Conservation (phyloP, 2,113 vertebrate species). For the Chaetura pelagica region DNA sequence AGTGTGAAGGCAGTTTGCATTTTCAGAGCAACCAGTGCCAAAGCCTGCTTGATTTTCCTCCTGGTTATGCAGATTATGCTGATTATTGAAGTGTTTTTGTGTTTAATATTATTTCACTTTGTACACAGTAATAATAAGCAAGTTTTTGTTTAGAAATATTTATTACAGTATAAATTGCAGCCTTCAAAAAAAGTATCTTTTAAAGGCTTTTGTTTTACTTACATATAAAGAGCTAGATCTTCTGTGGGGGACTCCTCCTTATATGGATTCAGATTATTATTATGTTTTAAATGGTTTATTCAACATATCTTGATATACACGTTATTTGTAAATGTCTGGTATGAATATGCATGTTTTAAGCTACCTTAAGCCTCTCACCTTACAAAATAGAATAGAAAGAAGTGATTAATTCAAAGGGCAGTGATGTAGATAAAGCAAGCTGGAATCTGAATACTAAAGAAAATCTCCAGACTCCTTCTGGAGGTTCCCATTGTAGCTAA, state of each 20-base stretch:
- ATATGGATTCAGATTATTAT: not conserved
- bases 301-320: not conserved
- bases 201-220: not conserved
- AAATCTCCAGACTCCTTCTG: not conserved
- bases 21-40: not conserved
- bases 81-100: not conserved
- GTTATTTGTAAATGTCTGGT: not conserved
- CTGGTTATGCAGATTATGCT: not conserved
- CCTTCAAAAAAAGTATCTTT: not conserved
- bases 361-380: not conserved
- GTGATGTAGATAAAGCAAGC: not conserved
- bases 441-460: not conserved
- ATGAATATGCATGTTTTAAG: not conserved
- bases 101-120: not conserved
- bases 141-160: not conserved
- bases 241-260: not conserved
- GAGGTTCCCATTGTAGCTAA: not conserved
- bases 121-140: not conserved
- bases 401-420: not conserved
- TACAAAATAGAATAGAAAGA: not conserved
- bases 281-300: not conserved
- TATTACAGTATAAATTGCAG: not conserved
- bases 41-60: slow-evolving; percentile 9
- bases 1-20: slow-evolving; percentile 10
- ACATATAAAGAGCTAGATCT: not conserved